phyloP scores from a whole-genome alignment of 2,797 vertebrate genomes.

The Peromyscus melanophrys region DNA sequence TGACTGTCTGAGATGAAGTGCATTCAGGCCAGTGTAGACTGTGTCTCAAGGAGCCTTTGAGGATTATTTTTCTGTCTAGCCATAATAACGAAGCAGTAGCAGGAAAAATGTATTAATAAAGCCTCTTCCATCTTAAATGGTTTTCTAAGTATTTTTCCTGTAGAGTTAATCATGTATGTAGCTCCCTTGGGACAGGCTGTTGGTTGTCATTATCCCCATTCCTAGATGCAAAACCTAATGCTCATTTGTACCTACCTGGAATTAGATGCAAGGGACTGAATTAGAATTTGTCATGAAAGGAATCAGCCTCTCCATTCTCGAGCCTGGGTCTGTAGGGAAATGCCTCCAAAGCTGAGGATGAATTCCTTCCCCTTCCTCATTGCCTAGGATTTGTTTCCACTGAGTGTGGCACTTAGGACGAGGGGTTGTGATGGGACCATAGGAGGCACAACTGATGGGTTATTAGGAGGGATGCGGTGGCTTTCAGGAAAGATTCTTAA shows the following conservation, averaged over 20 bases:
- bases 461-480: not conserved
- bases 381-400: not conserved
- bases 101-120: constrained; percentile 81
- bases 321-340: constrained; percentile 3
- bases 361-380: not conserved
- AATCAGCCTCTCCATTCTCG: constrained; percentile 29
- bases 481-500: not conserved
- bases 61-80: constrained; percentile 65
- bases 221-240: constrained; percentile 77
- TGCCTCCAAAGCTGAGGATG: not conserved
- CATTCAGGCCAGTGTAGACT: not conserved
- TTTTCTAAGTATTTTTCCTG: constrained; percentile 83
- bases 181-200: constrained; percentile 49
- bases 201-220: constrained; percentile 77
- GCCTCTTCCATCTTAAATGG: constrained; percentile 80
- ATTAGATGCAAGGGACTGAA: constrained; percentile 74
- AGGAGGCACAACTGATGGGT: not conserved
- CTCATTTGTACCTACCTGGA: constrained; percentile 79
- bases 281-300: constrained; percentile 70
- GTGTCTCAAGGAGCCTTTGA: constrained; percentile 46
- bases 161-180: constrained; percentile 80
- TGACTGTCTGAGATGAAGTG: constrained; percentile 32
- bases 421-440: not conserved
- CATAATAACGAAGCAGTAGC: constrained; percentile 57
- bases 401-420: not conserved